Evolutionary conservation across 2,797 vertebrate genomes (phyloP).

Genomic region (Microchirus variegatus): DNA sequence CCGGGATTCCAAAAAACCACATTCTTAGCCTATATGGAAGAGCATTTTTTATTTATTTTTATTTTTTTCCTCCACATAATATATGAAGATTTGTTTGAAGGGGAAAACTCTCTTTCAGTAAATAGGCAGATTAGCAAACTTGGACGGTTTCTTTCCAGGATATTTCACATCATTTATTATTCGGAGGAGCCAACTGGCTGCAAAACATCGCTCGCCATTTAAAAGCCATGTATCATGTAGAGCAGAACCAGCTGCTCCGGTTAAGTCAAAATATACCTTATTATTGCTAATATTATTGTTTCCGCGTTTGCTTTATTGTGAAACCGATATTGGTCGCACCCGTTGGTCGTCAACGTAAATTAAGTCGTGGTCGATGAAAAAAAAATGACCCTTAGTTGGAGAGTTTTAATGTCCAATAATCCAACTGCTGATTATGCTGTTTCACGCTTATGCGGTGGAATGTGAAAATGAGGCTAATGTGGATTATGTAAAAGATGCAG

Average conservation of each 20-base stretch:
- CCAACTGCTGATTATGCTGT: too few relatives aligned
- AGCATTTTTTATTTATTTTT: background rate
- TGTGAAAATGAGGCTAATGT: too few relatives aligned
- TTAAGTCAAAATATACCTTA: background rate
- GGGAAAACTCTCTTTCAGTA: background rate
- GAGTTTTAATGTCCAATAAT: too few relatives aligned
- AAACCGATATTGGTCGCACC: too few relatives aligned
- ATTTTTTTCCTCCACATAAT: conserved; percentile 2
- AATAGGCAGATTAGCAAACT: conserved; percentile 32
- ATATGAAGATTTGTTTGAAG: conserved; percentile 10
- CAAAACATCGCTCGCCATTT: conserved; percentile 28
- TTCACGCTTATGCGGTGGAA: too few relatives aligned
- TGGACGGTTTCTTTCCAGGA: conserved; percentile 33
- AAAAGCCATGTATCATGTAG: conserved; percentile 34
- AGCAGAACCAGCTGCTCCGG: conserved; percentile 27
- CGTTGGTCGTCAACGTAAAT: too few relatives aligned
- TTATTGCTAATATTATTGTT: too few relatives aligned
- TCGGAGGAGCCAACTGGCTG: conserved; percentile 37
- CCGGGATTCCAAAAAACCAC: conserved; percentile 14
- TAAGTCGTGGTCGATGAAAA: too few relatives aligned
- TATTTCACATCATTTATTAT: conserved; percentile 23
- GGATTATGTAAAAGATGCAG: too few relatives aligned
- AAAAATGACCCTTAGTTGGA: too few relatives aligned
- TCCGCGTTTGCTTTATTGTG: too few relatives aligned
- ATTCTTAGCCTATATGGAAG: background rate